Evolutionary conservation across 2,113 vertebrate species (phyloP).

Genomic region (Plecotus auritus): DNA sequence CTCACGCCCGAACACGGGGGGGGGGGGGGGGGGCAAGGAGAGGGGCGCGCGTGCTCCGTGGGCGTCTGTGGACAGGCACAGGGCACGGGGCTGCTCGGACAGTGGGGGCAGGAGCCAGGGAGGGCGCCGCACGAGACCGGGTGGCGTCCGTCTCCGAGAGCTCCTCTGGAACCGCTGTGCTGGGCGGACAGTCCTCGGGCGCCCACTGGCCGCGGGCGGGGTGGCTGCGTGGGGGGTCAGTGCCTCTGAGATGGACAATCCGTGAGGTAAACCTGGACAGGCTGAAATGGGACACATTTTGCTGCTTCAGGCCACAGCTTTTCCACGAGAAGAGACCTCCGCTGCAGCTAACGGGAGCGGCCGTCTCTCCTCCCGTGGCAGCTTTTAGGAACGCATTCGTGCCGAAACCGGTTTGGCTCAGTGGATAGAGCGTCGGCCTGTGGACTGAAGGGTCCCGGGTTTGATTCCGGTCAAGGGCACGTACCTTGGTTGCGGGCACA

Average conservation of each 20-base stretch:
- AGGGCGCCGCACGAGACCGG: neutral
- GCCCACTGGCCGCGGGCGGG: conserved; percentile 1
- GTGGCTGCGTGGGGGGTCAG: neutral
- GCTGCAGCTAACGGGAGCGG: neutral
- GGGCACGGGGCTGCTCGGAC: conserved; percentile 11
- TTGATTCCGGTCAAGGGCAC: no score
- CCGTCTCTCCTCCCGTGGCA: neutral
- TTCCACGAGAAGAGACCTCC: conserved; percentile 22
- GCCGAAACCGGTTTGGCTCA: no score
- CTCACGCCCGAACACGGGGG: neutral
- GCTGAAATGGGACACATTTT: conserved; percentile 21
- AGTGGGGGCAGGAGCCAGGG: neutral
- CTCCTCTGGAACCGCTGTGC: neutral
- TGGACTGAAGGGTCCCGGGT: no score
- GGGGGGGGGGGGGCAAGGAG: neutral
- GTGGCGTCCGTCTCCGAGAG: neutral
- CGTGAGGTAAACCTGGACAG: conserved; percentile 22
- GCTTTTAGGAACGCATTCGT: neutral
- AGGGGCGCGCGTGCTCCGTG: neutral
- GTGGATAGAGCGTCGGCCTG: no score
- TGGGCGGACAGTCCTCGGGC: neutral
- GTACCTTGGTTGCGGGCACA: no score
- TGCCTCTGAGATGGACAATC: neutral
- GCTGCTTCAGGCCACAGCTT: conserved; percentile 24
- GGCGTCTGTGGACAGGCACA: neutral